Percentiles rank a stretch among this genome's conserved stretches.
phyloP scores from a whole-genome alignment of 1,140 invertebrate species.

The Drosophila grimshawi region DNA sequence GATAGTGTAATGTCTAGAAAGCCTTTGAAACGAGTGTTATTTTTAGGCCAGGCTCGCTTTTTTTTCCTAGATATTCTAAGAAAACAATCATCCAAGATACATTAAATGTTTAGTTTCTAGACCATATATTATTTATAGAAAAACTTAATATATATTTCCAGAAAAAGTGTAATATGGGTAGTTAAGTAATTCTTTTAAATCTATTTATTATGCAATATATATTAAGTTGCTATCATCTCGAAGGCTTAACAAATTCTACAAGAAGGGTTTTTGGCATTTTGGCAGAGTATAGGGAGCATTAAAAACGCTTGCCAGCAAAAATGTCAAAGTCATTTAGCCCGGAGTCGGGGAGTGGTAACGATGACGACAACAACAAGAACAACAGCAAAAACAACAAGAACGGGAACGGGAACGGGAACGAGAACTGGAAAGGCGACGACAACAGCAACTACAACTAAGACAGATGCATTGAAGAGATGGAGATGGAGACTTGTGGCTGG shows the following conservation, averaged over 20 bases:
- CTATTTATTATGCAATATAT: no score
- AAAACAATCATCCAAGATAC: no score
- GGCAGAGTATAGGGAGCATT: conserved; percentile 39
- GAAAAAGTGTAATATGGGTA: background rate
- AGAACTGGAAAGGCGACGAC: conserved; percentile 20
- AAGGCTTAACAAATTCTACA: background rate
- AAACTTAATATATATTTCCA: background rate
- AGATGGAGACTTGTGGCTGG: conserved; percentile 25
- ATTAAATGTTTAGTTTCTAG: no score
- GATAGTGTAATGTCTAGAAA: background rate
- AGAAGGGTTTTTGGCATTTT: conserved; percentile 4
- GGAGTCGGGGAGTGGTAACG: conserved; percentile 41
- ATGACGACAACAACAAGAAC: conserved; percentile 10
- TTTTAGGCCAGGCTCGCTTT: no score
- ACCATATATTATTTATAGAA: no score
- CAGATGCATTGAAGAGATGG: conserved; percentile 40
- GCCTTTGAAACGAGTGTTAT: no score
- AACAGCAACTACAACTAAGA: conserved; percentile 25
- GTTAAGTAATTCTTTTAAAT: no score
- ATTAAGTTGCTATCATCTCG: no score
- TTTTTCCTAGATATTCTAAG: no score
- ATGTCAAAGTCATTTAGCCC: conserved; percentile 80
- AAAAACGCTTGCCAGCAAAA: conserved; percentile 58
- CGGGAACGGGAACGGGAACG: conserved; percentile 3
- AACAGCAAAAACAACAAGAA: conserved; percentile 9